These are phyloP conservation scores for Helleia helle DNA, from an alignment of 2,888 invertebrate genomes.

Conservation along the genomic window DNA sequence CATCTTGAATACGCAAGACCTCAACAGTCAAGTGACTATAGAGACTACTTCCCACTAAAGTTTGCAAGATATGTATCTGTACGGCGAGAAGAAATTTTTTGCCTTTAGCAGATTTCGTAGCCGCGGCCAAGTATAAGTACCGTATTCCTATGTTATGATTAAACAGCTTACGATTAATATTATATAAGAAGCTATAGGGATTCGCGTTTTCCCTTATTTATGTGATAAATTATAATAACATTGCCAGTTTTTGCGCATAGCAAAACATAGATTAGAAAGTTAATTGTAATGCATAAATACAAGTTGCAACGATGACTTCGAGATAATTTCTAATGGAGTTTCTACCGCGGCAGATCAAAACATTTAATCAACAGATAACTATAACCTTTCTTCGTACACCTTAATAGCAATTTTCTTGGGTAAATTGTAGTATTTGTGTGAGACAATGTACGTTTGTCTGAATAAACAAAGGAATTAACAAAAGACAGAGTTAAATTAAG, in stretches of 20 bases:
- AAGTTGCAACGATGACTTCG: constrained; percentile 23
- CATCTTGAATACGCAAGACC: no score
- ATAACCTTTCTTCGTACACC: constrained; percentile 8
- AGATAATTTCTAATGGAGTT: constrained; percentile 30
- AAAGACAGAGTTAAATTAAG: no score
- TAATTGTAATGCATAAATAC: constrained; percentile 27
- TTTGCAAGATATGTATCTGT: no score
- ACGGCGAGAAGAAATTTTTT: no score
- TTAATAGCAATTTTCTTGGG: constrained; percentile 8
- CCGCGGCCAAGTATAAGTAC: no score
- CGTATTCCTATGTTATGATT: neutral
- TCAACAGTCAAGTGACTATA: no score
- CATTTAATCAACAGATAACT: constrained; percentile 23
- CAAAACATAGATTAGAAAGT: constrained; percentile 29
- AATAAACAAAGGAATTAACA: no score
- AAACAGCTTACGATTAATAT: neutral
- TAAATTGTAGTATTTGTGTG: neutral
- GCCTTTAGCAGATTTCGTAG: no score
- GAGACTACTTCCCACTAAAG: no score
- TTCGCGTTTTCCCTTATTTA: constrained; percentile 13
- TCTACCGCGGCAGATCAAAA: constrained; percentile 21
- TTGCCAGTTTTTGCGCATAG: constrained; percentile 19
- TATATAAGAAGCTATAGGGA: constrained; percentile 17
- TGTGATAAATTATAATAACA: constrained; percentile 7
- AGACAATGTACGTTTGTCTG: neutral